Conservation (phyloP, 2,797 vertebrate species). For the Prunella strophiata region DNA sequence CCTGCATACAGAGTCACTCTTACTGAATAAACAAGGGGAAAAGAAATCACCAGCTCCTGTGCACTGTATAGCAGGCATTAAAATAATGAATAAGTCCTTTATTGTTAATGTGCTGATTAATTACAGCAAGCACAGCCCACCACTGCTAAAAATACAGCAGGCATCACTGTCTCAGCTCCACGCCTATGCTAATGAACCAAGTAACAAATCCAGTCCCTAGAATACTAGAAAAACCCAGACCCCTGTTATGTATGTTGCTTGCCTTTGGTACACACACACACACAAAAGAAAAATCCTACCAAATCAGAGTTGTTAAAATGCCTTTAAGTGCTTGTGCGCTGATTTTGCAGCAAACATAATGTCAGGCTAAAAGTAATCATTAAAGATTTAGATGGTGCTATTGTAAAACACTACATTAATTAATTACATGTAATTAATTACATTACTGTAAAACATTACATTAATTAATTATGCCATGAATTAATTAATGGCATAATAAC, state of each 20-base stretch:
- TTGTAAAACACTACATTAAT: not conserved
- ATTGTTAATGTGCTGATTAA: not conserved
- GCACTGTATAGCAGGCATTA: not conserved
- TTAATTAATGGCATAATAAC: not conserved
- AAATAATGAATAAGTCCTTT: not conserved
- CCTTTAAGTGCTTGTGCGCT: not conserved
- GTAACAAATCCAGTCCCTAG: not conserved
- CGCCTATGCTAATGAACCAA: rapidly evolving
- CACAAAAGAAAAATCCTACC: not conserved
- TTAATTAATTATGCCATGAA: not conserved
- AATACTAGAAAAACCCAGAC: not conserved
- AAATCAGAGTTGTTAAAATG: not conserved
- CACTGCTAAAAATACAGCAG: not conserved
- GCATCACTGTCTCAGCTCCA: not conserved
- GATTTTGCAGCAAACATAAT: not conserved
- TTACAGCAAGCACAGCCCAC: not conserved
- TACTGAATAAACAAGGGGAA: not conserved
- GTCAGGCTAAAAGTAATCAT: not conserved
- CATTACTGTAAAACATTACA: not conserved
- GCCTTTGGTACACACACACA: not conserved
- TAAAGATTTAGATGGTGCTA: not conserved
- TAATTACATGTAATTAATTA: not conserved
- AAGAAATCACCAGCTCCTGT: not conserved
- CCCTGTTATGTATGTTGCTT: not conserved
- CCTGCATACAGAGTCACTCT: not conserved